Conservation (phyloP, 2,888 invertebrate species). For the Nomada hirtipes region DNA sequence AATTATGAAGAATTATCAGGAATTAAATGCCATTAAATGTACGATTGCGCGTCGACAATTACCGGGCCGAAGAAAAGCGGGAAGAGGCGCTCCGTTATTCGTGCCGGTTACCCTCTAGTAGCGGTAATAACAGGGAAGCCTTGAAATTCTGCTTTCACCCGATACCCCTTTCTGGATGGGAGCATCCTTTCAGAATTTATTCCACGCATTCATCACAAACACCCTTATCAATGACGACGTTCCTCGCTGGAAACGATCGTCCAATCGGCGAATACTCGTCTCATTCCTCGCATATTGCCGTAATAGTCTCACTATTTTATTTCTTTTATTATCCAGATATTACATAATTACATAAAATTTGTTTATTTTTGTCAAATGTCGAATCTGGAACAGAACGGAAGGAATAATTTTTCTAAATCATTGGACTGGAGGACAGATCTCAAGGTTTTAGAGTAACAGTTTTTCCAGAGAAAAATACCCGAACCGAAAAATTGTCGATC, state of each 20-base stretch:
- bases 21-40: conserved; percentile 80
- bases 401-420: too few species aligned
- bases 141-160: conserved; percentile 71
- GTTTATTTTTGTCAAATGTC: too few species aligned
- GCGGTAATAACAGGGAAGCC: conserved; percentile 69
- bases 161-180: conserved; percentile 55
- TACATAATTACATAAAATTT: too few species aligned
- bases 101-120: conserved; percentile 65
- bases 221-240: conserved; percentile 58
- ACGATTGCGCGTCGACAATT: conserved; percentile 74
- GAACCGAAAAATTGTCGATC: too few species aligned
- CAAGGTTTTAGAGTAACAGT: too few species aligned
- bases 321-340: too few species aligned
- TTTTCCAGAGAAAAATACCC: too few species aligned
- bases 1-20: conserved; percentile 70
- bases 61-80: conserved; percentile 27
- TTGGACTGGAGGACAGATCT: too few species aligned
- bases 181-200: conserved; percentile 64
- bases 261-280: not conserved
- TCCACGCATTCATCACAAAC: conserved; percentile 63
- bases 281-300: not conserved
- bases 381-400: too few species aligned
- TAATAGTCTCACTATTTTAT: not conserved
- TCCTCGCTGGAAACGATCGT: conserved; percentile 31
- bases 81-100: conserved; percentile 61